phyloP scores from a whole-genome alignment of 1,140 invertebrate genomes.

The Trichonephila clavipes region DNA sequence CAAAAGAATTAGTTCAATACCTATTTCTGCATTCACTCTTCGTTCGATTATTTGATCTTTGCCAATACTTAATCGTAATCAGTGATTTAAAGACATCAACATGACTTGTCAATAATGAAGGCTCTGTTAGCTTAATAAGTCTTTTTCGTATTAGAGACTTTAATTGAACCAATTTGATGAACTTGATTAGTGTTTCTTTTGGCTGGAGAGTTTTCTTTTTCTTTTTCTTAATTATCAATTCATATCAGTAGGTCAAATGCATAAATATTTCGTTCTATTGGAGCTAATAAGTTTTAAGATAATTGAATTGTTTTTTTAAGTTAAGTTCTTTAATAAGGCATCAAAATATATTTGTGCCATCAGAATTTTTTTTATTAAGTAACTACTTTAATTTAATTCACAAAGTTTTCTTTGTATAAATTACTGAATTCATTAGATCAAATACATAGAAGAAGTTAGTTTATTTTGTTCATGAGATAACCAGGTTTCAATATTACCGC shows the following conservation, averaged over 20 bases:
- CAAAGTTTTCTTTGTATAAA: no score
- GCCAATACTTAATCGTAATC: background rate
- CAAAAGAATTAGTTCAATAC: constrained; percentile 11
- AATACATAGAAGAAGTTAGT: no score
- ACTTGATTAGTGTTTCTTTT: background rate
- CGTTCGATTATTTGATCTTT: background rate
- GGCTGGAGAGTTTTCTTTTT: background rate
- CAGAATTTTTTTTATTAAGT: no score
- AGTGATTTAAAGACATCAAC: background rate
- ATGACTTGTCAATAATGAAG: background rate
- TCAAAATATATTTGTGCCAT: no score
- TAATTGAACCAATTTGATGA: constrained; percentile 26
- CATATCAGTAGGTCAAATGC: background rate
- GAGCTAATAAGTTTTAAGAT: background rate
- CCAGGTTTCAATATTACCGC: no score
- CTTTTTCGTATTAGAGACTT: background rate
- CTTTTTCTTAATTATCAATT: background rate
- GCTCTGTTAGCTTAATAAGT: background rate
- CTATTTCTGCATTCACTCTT: background rate
- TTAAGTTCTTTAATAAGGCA: no score
- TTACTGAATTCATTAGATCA: no score
- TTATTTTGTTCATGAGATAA: no score
- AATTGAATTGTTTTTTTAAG: no score
- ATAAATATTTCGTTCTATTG: background rate
- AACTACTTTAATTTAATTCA: no score